Percentiles rank a stretch among this genome's conserved stretches.
These are phyloP conservation scores for Lepidurus apus DNA, from an alignment of 1,140 invertebrate species.

Conservation along the genomic window DNA sequence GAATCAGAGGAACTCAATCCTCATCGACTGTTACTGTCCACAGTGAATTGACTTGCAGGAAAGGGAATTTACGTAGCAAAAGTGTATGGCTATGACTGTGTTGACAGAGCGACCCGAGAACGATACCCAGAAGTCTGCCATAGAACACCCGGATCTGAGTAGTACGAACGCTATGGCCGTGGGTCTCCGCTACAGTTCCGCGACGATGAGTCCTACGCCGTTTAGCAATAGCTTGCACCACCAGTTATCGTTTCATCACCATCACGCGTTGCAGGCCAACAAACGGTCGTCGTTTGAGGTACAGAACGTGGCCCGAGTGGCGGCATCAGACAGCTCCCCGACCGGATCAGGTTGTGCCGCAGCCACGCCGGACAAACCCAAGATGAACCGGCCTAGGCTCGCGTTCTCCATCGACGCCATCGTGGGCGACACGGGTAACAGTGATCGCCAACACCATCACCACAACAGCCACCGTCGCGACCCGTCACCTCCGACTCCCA, in stretches of 20 bases:
- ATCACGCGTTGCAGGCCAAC: neutral
- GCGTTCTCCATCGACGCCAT: conserved; percentile 93
- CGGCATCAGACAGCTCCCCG: neutral
- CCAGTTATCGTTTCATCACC: neutral
- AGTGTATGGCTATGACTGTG: conserved; percentile 21
- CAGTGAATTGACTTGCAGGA: too few species aligned
- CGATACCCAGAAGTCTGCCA: neutral
- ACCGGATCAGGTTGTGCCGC: neutral
- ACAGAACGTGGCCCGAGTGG: conserved; percentile 6
- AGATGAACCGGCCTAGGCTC: conserved; percentile 66
- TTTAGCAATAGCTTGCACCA: conserved; percentile 2
- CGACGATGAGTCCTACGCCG: neutral
- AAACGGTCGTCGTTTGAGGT: neutral
- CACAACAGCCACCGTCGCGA: conserved; percentile 25
- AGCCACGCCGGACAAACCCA: neutral
- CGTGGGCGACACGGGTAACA: conserved; percentile 56
- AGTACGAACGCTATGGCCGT: neutral
- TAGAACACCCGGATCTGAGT: neutral
- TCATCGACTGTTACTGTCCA: too few species aligned
- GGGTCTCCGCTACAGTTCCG: neutral
- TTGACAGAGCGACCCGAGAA: neutral
- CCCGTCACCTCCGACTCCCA: neutral
- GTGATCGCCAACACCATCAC: conserved; percentile 34
- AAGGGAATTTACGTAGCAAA: neutral
- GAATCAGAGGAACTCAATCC: neutral